Conservation (phyloP, 2,888 invertebrate species). For the Hydraecia micacea region DNA sequence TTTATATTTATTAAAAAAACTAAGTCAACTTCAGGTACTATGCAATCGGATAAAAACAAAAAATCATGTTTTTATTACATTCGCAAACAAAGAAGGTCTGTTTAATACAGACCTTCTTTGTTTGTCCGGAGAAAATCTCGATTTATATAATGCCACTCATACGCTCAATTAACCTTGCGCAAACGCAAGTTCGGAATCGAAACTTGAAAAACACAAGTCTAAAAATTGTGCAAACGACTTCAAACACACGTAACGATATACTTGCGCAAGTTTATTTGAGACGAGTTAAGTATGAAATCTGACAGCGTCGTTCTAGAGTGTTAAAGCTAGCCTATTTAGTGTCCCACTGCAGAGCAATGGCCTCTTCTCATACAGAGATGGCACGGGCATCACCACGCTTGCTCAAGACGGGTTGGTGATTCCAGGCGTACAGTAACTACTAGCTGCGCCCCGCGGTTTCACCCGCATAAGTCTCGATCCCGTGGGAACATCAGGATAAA, state of each 20-base stretch:
- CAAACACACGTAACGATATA: background rate
- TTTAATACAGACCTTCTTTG: background rate
- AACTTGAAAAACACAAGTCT: background rate
- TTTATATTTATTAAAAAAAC: slow-evolving; percentile 11
- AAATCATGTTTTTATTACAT: background rate
- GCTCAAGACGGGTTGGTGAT: background rate
- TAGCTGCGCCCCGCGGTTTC: no score
- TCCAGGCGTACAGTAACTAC: background rate
- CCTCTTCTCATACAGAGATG: background rate
- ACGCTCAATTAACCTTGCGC: background rate
- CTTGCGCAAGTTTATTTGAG: background rate
- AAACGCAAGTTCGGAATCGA: background rate
- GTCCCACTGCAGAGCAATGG: background rate
- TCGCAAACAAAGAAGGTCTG: background rate
- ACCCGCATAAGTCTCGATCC: no score
- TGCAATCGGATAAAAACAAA: background rate
- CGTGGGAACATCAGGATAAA: no score
- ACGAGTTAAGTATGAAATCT: background rate
- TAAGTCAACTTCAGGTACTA: background rate
- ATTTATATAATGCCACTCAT: background rate
- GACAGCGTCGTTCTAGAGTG: background rate
- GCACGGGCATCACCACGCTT: background rate
- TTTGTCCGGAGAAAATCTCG: background rate
- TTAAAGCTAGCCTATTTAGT: background rate
- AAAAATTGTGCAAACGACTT: background rate